Evolutionary conservation across 1,140 invertebrate genomes (phyloP).

Genomic region (Araneus ventricosus): DNA sequence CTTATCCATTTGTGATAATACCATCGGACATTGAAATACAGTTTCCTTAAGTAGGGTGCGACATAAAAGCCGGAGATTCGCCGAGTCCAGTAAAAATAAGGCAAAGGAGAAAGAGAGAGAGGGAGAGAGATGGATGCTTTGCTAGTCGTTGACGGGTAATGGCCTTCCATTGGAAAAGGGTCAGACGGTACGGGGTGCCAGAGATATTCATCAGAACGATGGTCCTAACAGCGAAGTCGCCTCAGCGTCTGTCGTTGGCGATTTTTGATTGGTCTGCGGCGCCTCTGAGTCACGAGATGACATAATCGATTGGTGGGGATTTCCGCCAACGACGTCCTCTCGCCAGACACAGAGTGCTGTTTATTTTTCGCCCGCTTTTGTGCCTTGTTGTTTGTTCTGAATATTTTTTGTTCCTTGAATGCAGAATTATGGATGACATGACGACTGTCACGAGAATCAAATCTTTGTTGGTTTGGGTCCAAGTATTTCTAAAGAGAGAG

Average conservation of each 20-base stretch:
- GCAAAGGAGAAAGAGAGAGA: not conserved
- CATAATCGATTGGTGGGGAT: slow-evolving; percentile 3
- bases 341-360: not conserved
- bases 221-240: not conserved
- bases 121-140: not conserved
- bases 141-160: not conserved
- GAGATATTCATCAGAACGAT: slow-evolving; percentile 30
- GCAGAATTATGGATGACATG: not conserved
- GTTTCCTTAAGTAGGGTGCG: not conserved
- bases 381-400: not conserved
- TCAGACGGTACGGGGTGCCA: not conserved
- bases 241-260: slow-evolving; percentile 35
- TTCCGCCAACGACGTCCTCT: not conserved
- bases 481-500: not conserved
- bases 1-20: not conserved
- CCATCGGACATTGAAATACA: not conserved
- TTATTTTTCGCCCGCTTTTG: slow-evolving; percentile 10
- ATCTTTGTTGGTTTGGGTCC: not conserved
- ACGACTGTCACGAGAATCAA: not conserved
- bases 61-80: not conserved
- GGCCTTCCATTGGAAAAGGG: not conserved
- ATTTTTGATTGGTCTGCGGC: slow-evolving; percentile 46
- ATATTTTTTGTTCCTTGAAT: not conserved
- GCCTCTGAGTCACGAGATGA: slow-evolving; percentile 43
- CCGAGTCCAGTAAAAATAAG: not conserved